Evolutionary conservation across 2,113 vertebrate species (phyloP).

Genomic region (Sminthopsis crassicaudata): DNA sequence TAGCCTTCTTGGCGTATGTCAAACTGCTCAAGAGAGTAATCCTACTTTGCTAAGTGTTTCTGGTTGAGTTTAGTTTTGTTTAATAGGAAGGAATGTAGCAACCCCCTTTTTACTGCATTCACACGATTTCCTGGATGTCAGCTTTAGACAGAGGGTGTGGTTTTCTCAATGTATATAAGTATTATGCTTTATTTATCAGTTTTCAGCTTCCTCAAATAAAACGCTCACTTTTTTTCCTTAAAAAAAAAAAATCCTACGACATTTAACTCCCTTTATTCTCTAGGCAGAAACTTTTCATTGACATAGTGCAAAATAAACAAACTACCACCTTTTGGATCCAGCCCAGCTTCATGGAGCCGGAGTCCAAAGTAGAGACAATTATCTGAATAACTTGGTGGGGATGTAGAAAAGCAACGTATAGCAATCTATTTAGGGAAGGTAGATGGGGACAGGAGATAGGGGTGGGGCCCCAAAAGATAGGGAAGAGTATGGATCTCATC

Average conservation of each 20-base stretch:
- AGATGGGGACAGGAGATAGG: background rate
- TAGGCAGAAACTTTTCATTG: background rate
- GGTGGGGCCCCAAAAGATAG: background rate
- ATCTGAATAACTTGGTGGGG: background rate
- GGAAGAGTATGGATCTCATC: background rate
- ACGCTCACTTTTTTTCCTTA: background rate
- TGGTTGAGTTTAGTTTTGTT: conserved; percentile 21
- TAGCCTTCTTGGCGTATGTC: background rate
- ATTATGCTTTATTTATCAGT: background rate
- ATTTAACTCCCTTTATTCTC: conserved; percentile 15
- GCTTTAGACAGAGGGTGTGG: background rate
- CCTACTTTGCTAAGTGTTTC: background rate
- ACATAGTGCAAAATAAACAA: background rate
- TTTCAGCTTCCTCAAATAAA: conserved; percentile 23
- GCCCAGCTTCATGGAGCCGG: background rate
- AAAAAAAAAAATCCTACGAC: conserved; percentile 49
- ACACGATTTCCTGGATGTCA: background rate
- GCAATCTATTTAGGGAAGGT: background rate
- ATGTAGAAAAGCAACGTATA: conserved; percentile 3
- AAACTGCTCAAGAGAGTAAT: background rate
- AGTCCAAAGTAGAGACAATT: background rate
- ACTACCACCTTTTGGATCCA: background rate
- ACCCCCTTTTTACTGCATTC: background rate
- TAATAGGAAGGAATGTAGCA: conserved; percentile 41
- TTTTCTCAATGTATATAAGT: no score